Conservation (phyloP, 2,113 vertebrate genomes). For the Caranx melampygus region DNA sequence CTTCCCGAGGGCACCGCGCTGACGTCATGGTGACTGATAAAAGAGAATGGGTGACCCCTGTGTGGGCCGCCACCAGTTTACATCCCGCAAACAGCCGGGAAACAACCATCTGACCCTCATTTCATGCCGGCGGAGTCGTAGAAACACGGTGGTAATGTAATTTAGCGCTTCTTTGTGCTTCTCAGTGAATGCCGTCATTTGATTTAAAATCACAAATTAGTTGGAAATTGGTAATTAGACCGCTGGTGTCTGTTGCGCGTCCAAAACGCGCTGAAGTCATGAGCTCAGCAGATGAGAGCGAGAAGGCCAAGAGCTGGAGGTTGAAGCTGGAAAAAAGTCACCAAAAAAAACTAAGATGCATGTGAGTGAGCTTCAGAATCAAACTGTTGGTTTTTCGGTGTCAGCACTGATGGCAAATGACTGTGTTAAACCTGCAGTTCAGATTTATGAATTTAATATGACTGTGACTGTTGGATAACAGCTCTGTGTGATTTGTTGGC, state of each 20-base stretch:
- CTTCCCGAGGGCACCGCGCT: conserved; percentile 67
- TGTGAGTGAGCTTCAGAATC: not conserved
- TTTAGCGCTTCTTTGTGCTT: conserved; percentile 41
- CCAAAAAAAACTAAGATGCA: not conserved
- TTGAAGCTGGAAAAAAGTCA: not conserved
- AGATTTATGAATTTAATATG: conserved; percentile 45
- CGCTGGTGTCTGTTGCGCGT: not conserved
- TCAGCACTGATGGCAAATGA: not conserved
- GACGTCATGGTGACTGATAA: conserved; percentile 69
- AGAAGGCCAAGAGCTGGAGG: not conserved
- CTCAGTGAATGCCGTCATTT: conserved; percentile 20
- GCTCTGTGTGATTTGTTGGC: conserved; percentile 19
- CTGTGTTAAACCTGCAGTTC: not conserved
- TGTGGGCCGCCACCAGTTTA: conserved; percentile 37
- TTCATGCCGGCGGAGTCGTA: conserved; percentile 22
- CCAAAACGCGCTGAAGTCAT: conserved; percentile 12
- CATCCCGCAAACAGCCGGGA: conserved; percentile 31
- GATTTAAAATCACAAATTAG: conserved; percentile 37
- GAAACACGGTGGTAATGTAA: conserved; percentile 30
- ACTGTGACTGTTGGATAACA: not conserved
- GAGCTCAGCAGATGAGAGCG: conserved; percentile 10
- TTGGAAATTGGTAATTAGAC: conserved; percentile 25
- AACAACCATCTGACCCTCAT: conserved; percentile 58
- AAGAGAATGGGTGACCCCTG: conserved; percentile 67
- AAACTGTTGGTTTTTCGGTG: not conserved